These are phyloP conservation scores for Amazonetta brasiliensis DNA, from an alignment of 2,797 vertebrate species.

Conservation along the genomic window DNA sequence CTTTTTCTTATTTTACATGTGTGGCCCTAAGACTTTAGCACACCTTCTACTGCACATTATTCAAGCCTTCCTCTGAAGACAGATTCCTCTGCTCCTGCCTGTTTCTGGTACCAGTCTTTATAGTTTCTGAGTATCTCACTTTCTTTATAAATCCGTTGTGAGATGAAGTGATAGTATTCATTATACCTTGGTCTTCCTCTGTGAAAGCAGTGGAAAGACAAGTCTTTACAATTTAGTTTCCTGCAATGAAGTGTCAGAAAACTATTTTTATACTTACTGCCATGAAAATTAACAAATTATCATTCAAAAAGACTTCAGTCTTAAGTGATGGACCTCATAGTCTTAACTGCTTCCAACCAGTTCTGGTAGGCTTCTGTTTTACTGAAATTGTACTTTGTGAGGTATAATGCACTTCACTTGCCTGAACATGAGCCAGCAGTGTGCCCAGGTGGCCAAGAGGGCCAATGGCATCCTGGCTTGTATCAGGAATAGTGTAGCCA, in stretches of 20 bases:
- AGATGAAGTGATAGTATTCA: neutral
- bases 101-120: neutral
- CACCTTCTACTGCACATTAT: neutral
- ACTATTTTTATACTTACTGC: neutral
- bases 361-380: neutral
- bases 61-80: neutral
- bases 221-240: neutral
- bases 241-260: neutral
- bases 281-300: neutral
- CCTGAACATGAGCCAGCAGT: too few species aligned
- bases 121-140: neutral
- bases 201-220: neutral
- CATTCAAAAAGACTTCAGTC: neutral
- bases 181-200: neutral
- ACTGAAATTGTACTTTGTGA: neutral
- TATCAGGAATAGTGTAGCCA: too few species aligned
- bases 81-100: accelerated
- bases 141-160: neutral
- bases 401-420: neutral
- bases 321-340: neutral
- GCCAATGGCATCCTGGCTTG: too few species aligned
- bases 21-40: neutral
- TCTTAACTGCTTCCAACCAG: neutral
- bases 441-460: too few species aligned
- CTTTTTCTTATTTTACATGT: neutral